Evolutionary conservation across 37 sponge, comb jelly and placozoan species (phyloP).

Genomic region (Tethya wilhelma): DNA sequence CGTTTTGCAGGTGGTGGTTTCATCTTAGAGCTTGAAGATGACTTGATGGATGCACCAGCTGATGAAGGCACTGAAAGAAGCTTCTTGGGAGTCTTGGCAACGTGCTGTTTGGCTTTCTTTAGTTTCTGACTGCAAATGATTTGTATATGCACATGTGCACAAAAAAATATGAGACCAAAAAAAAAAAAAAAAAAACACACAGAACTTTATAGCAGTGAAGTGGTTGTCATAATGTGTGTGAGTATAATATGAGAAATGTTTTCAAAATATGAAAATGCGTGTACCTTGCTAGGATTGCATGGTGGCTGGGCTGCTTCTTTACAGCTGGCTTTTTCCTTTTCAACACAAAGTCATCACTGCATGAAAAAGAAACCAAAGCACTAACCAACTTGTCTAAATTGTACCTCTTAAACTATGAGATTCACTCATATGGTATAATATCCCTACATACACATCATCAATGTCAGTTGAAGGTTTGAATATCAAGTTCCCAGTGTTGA

Average conservation of each 20-base stretch:
- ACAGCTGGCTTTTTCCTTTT: constrained; percentile 51
- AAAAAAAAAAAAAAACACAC: neutral
- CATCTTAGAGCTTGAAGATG: neutral
- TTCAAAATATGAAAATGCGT: too few species aligned
- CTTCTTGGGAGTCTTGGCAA: neutral
- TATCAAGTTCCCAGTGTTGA: constrained; percentile 85
- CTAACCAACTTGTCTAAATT: neutral
- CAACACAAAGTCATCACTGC: constrained; percentile 29
- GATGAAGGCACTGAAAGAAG: neutral
- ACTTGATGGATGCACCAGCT: neutral
- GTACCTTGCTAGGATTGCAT: constrained; percentile 56
- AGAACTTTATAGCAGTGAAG: too few species aligned
- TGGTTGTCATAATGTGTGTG: too few species aligned
- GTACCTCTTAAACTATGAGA: neutral
- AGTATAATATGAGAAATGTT: too few species aligned
- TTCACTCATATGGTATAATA: too few species aligned
- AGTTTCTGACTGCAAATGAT: constrained; percentile 57
- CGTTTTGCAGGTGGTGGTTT: too few species aligned
- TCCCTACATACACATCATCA: too few species aligned
- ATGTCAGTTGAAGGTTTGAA: constrained; percentile 59
- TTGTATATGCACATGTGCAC: too few species aligned
- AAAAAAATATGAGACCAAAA: too few species aligned
- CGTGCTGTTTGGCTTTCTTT: constrained; percentile 64
- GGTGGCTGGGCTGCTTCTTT: constrained; percentile 40
- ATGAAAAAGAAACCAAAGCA: neutral